Evolutionary conservation across 2,113 vertebrate species (phyloP).

Genomic region (Pyrgilauda ruficollis): DNA sequence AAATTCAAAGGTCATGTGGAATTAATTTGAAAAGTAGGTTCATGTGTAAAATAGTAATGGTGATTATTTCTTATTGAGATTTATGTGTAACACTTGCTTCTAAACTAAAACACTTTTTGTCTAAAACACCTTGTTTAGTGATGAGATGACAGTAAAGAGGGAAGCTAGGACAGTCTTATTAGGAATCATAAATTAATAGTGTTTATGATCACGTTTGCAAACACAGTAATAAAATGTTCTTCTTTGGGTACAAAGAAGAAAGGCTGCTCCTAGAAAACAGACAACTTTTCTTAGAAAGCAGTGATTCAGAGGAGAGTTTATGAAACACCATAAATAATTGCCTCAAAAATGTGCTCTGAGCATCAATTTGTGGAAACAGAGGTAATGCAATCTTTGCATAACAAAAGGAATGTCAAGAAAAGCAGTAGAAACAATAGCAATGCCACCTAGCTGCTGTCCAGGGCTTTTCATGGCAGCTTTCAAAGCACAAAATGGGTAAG

Average conservation of each 20-base stretch:
- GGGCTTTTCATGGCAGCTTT: not conserved
- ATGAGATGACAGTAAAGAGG: not conserved
- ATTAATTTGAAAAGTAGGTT: not conserved
- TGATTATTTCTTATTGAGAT: not conserved
- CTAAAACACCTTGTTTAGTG: not conserved
- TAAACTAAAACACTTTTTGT: not conserved
- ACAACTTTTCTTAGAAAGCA: not conserved
- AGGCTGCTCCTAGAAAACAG: not conserved
- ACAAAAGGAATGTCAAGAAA: not conserved
- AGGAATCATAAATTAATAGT: not conserved
- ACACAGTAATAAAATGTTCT: not conserved
- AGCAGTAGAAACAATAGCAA: not conserved
- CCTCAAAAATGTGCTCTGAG: not conserved
- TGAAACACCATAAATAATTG: not conserved
- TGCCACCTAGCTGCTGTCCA: constrained; percentile 29
- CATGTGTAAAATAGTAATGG: not conserved
- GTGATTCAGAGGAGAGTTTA: not conserved
- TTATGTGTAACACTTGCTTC: not conserved
- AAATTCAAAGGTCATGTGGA: not conserved
- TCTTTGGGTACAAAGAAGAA: not conserved
- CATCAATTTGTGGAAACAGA: not conserved
- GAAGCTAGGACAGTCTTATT: not conserved
- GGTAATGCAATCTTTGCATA: not conserved
- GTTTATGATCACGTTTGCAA: not conserved
- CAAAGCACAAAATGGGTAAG: not conserved